Base-by-base conservation (phyloP, 2,888 invertebrate genomes). In the Choristoneura rosaceana region DNA sequence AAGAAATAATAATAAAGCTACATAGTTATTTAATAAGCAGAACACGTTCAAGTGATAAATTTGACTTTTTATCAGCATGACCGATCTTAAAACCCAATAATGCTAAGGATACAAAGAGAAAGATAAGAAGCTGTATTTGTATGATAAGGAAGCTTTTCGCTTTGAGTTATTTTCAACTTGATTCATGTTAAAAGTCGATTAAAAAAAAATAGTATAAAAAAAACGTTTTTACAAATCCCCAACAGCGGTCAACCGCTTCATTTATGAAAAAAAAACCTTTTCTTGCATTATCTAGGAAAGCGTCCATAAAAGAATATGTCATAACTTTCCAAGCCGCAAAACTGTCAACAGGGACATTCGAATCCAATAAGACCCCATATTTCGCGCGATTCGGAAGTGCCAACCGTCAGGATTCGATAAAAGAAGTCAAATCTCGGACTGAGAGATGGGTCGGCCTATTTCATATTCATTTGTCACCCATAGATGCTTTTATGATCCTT, bases 401-500 rank as follows among this genome's bases (percentile, higher is more conserved):
- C 41, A 63, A 33, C 68, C 73, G 33, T 60, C 64, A n/a, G 41
- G 43, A 73, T 69, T 83, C 83, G 82, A 87, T 86, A 87, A 84
- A 84, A 79, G 77, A 84, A 80, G 77, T 76, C 74, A 77, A 78
- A 78, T 74, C 81, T 82, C 84, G 79, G 82, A 85, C 85, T 84
- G 81, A 79, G 79, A 84, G 85, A 87, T 86, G 82, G 81, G 79
- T 78, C 79, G 78, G 76, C 77, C 77, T 82, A 83, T 87, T 88
- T 87, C 62, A 62, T 71, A 71, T 62, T 68, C 67, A 71, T 71
- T 41, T 71, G 71, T 67, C 50, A 25, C 25, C 62, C 45, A 25
- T 33, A 62, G 41, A 66, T 9, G 55, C 47, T 58, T 68, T 66
- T 50, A 68, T 71, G 47, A 47, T 55, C 41, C 55, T 47, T 55